Percentiles rank a stretch among this genome's conserved stretches.
Evolutionary conservation across 30 jellyfish, hydroid and myxozoan species (phyloP).

Genomic region (Hydractinia echinata): DNA sequence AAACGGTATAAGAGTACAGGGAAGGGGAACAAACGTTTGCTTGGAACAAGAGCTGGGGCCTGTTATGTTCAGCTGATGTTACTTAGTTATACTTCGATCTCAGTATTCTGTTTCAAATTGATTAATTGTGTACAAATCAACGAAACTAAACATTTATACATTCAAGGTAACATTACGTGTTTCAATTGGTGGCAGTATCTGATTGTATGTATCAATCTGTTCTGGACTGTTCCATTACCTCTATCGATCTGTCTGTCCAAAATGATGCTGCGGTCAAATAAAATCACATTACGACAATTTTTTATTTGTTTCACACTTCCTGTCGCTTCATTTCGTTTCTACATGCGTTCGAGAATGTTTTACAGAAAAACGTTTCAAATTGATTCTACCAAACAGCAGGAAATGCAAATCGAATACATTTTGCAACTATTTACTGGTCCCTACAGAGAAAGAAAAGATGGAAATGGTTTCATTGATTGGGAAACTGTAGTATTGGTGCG

Average conservation of each 20-base stretch:
- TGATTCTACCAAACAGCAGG: no score
- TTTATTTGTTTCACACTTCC: background rate
- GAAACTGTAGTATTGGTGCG: slow-evolving; percentile 42
- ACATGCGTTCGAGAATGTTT: background rate
- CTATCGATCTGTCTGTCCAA: slow-evolving; percentile 15
- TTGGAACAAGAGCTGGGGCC: background rate
- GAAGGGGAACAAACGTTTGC: background rate
- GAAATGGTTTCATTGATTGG: background rate
- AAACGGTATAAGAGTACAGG: background rate
- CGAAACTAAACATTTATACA: slow-evolving; percentile 7
- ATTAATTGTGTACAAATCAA: slow-evolving; percentile 21
- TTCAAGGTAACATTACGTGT: slow-evolving; percentile 42
- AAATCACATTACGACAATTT: background rate
- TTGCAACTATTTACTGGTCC: background rate
- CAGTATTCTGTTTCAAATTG: slow-evolving; percentile 13
- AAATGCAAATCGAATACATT: no score
- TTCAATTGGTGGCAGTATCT: slow-evolving; percentile 38
- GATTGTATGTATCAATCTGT: background rate
- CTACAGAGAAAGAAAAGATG: background rate
- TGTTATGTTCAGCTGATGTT: slow-evolving; percentile 28
- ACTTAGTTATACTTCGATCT: slow-evolving; percentile 17
- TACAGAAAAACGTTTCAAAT: background rate
- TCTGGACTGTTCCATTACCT: slow-evolving; percentile 39
- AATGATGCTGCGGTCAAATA: slow-evolving; percentile 1
- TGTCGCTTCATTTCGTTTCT: background rate